These are phyloP conservation scores for Pangasianodon gigas DNA, from an alignment of 2,113 vertebrate genomes.

Conservation along the genomic window DNA sequence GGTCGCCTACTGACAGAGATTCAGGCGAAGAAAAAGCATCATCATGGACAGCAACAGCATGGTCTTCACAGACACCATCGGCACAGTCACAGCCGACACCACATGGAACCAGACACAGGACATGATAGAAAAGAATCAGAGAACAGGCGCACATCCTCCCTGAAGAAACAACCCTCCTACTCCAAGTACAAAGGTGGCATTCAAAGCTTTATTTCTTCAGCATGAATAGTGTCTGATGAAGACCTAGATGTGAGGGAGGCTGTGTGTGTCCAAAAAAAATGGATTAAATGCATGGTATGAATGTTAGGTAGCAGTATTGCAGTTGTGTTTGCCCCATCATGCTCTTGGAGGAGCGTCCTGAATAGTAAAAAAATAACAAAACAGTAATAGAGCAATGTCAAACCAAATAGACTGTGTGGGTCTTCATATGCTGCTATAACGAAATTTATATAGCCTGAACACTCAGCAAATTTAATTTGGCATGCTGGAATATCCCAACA, in stretches of 20 bases:
- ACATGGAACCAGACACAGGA: not conserved
- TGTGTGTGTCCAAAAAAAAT: not conserved
- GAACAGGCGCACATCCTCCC: slow-evolving; percentile 44
- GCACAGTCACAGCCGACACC: slow-evolving; percentile 45
- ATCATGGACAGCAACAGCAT: slow-evolving; percentile 41
- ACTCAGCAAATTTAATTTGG: not conserved
- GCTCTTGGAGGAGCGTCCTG: too few relatives aligned
- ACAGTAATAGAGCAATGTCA: not conserved
- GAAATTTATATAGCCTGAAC: not conserved
- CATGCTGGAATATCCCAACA: not conserved
- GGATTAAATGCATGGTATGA: not conserved
- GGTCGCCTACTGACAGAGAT: slow-evolving; percentile 72
- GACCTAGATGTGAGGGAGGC: not conserved
- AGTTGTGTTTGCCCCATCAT: not conserved
- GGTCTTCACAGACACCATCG: slow-evolving; percentile 47
- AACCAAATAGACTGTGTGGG: not conserved
- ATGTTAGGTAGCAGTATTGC: not conserved
- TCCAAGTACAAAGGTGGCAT: slow-evolving; percentile 81
- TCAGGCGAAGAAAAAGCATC: slow-evolving; percentile 68
- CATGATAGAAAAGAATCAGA: slow-evolving; percentile 29
- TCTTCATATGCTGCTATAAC: not conserved
- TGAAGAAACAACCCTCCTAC: slow-evolving; percentile 75
- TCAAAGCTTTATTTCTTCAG: not conserved
- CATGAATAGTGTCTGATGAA: not conserved
- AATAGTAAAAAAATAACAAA: not conserved